Percentiles rank a stretch among this genome's conserved stretches.
Conservation (phyloP, 2,888 invertebrate species). For the Harpagoxenus sublaevis region DNA sequence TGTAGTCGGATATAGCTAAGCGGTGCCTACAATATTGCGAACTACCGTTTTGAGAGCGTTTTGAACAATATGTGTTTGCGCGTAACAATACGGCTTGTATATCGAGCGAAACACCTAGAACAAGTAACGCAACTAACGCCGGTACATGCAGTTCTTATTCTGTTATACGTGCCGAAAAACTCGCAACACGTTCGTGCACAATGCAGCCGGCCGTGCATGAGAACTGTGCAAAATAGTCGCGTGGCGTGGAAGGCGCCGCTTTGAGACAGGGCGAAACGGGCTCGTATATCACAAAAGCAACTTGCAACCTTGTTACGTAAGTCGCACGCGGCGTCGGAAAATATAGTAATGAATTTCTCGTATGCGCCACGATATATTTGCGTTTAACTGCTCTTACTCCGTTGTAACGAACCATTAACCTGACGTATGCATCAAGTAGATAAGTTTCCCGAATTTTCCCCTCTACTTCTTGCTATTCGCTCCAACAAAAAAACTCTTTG, state of each 20-base stretch:
- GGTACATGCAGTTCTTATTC: slow-evolving; percentile 50
- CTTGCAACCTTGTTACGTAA: slow-evolving; percentile 55
- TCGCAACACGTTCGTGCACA: slow-evolving; percentile 52
- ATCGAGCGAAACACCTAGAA: slow-evolving; percentile 36
- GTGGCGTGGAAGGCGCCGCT: slow-evolving; percentile 46
- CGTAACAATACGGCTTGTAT: slow-evolving; percentile 23
- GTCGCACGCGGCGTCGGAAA: slow-evolving; percentile 56
- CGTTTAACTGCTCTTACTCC: slow-evolving; percentile 47
- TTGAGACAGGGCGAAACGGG: slow-evolving; percentile 54
- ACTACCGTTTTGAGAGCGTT: slow-evolving; percentile 4
- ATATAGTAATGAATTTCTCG: slow-evolving; percentile 57
- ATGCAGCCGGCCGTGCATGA: slow-evolving; percentile 47
- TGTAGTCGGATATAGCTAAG: background rate
- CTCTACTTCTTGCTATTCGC: slow-evolving; percentile 10
- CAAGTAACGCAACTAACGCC: slow-evolving; percentile 30
- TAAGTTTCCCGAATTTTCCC: slow-evolving; percentile 36
- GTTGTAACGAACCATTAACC: slow-evolving; percentile 54
- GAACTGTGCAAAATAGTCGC: slow-evolving; percentile 50
- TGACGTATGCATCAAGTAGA: slow-evolving; percentile 43
- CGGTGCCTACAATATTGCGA: background rate
- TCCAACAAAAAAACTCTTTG: background rate
- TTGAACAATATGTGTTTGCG: background rate
- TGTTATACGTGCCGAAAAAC: slow-evolving; percentile 56
- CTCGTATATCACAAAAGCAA: slow-evolving; percentile 55
- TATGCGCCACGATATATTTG: slow-evolving; percentile 52